Base-by-base conservation (phyloP, 2,113 vertebrate genomes). In the Empidonax traillii region DNA sequence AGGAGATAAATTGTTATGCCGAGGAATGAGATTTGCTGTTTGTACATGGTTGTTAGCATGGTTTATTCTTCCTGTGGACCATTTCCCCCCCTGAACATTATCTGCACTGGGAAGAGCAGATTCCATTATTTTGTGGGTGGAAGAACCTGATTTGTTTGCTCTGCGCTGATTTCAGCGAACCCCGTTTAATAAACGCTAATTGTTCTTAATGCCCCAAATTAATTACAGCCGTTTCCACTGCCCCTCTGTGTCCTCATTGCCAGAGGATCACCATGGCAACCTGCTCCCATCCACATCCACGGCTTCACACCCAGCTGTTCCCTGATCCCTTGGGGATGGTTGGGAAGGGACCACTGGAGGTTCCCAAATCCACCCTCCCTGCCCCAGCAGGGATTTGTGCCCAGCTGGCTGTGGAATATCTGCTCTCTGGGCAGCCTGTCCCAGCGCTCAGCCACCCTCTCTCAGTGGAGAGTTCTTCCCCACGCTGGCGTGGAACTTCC, bases 151-250 rank as follows among this genome's bases (percentile, higher is more conserved):
- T 95, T 77, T 58, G 82, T 95, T 87, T 56, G 78, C 85, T 94
- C 84, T 79, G 92, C 16, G 33, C 83, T 85, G 65, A 58, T 94
- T 96, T 46, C 85, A 94, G 49, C 83, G 72, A 96, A 78, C 90
- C 94, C 89, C 9, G 4, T 87, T 94, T 97, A 97, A 97, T 96
- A 87, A 91, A 85, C 2, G 31, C 94, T 97, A 97, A 97, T 98
- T 96, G 88, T 96, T 96, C 96, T 92, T 97, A 97, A 96, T 93
- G 94, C 94, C 93, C 85, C 96, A 71, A 97, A 97, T 97, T 96
- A 97, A 96, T 94, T 96, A 95, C 85, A 91, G 86, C 74, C 21
- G 12, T 87, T 96, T 95, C 73, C 41, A 30, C 86, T 85, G 94
- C 85, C 96, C 95, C 58, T 93, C 94, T 44, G 49, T 18, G 28